These are phyloP conservation scores for Trachelus iudaicus DNA, from an alignment of 2,888 invertebrate genomes.

Conservation along the genomic window DNA sequence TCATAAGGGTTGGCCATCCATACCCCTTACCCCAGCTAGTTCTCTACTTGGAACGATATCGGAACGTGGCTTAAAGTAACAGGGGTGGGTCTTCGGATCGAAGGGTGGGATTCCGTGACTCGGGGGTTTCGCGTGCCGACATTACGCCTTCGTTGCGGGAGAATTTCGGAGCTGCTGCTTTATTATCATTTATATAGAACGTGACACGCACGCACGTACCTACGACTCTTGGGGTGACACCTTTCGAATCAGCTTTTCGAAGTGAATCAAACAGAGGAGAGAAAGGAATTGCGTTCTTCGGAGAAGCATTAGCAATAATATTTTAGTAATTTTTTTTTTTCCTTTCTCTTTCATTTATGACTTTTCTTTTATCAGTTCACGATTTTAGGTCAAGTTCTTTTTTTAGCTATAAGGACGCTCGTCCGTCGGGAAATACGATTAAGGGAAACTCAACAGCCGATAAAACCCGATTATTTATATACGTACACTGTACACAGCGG, in stretches of 20 bases:
- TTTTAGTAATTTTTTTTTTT: neutral
- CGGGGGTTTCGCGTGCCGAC: neutral
- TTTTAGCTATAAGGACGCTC: neutral
- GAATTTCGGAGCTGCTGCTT: neutral
- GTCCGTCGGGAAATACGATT: neutral
- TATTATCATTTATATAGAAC: neutral
- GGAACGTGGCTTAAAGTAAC: neutral
- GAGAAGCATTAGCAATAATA: neutral
- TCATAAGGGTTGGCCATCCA: neutral
- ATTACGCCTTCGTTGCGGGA: neutral
- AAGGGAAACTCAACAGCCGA: neutral
- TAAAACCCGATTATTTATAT: constrained; percentile 24
- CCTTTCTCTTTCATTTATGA: neutral
- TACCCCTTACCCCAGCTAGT: neutral
- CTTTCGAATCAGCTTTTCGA: neutral
- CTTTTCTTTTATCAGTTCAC: neutral
- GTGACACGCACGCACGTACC: neutral
- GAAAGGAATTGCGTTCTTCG: neutral
- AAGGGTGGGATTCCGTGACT: neutral
- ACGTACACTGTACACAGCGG: constrained; percentile 7
- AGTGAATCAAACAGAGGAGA: neutral
- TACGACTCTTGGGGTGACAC: neutral
- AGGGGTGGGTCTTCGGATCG: neutral
- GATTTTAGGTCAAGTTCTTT: neutral
- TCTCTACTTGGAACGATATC: neutral